Conservation (phyloP, 2,888 invertebrate species). For the Epicampocera succincta region DNA sequence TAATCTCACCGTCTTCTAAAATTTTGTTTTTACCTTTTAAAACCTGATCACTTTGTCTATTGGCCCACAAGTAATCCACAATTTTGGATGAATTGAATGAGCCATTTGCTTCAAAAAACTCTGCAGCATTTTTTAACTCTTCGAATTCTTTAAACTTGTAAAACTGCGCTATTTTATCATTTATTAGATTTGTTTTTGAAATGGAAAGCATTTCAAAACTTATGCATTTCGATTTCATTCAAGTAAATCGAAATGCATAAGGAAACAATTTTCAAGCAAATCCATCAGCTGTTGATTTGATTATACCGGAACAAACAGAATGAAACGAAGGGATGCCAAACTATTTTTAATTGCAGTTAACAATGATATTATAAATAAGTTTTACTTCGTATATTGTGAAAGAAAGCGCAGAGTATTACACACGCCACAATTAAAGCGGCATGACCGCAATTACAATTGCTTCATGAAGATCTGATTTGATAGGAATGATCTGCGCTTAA, state of each 20-base stretch:
- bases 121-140: background rate
- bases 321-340: conserved; percentile 22
- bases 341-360: background rate
- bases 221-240: background rate
- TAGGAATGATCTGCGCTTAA: too few relatives aligned
- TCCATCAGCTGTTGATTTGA: conserved; percentile 27
- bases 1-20: too few relatives aligned
- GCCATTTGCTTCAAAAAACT: conserved; percentile 54
- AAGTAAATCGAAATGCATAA: background rate
- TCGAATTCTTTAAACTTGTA: conserved; percentile 25
- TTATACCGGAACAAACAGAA: conserved; percentile 8
- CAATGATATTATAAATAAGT: too few relatives aligned
- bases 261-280: background rate
- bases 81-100: conserved; percentile 55
- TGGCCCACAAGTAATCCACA: conserved; percentile 45
- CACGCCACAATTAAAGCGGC: too few relatives aligned
- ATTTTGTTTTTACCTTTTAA: conserved; percentile 41
- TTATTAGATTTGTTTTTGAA: conserved; percentile 50
- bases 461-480: too few relatives aligned
- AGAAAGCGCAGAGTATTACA: too few relatives aligned
- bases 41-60: background rate
- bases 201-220: conserved; percentile 27
- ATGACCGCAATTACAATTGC: too few relatives aligned
- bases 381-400: too few relatives aligned
- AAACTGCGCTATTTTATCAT: conserved; percentile 49